These are phyloP conservation scores for Cossypha niveicapilla DNA, from an alignment of 2,797 vertebrate genomes.

Conservation along the genomic window DNA sequence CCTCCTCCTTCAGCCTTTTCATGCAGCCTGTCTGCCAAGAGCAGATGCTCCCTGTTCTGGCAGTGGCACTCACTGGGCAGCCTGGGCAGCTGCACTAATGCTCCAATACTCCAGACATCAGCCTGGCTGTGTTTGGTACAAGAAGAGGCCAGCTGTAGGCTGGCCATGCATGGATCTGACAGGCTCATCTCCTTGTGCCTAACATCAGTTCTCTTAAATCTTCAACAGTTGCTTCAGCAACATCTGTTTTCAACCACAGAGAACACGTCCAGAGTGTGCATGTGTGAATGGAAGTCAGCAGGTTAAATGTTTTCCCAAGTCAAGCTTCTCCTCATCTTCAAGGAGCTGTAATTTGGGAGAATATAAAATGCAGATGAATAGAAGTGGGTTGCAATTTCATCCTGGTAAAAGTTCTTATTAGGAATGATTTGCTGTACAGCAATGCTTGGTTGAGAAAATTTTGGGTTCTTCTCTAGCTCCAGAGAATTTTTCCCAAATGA, in stretches of 20 bases:
- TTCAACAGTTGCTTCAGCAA: background rate
- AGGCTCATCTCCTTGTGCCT: background rate
- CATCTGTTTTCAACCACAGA: background rate
- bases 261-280: background rate
- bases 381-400: background rate
- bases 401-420: background rate
- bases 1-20: background rate
- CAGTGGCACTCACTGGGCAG: background rate
- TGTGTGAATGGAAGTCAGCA: background rate
- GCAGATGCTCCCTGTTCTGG: background rate
- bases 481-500: background rate
- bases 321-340: background rate
- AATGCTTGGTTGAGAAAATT: background rate
- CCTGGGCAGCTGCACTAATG: background rate
- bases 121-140: background rate
- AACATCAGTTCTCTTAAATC: background rate
- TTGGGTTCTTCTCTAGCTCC: background rate
- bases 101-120: background rate
- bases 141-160: background rate
- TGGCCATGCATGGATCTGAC: background rate
- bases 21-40: background rate
- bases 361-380: background rate
- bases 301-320: background rate
- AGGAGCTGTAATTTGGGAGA: background rate
- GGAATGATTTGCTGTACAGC: background rate